Evolutionary conservation across 2,113 vertebrate genomes (phyloP).

Genomic region (Lepidothrix coronata): DNA sequence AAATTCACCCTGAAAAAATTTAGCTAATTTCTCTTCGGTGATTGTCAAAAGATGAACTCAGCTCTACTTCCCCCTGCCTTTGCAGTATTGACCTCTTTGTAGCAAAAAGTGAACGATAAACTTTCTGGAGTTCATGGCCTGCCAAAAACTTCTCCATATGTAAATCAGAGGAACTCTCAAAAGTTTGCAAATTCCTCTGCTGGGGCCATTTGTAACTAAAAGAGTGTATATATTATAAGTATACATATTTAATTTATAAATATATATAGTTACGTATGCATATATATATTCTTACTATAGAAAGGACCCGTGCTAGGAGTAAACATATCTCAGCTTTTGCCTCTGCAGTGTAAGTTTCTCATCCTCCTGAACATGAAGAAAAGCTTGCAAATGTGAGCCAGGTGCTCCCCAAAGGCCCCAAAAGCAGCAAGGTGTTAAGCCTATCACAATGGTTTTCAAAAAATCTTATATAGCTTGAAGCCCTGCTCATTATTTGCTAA

Average conservation of each 20-base stretch:
- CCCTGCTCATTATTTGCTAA: not conserved
- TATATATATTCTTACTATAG: not conserved
- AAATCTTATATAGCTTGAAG: not conserved
- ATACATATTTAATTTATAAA: not conserved
- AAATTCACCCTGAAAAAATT: not conserved
- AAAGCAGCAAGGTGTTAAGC: not conserved
- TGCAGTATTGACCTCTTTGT: not conserved
- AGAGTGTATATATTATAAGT: not conserved
- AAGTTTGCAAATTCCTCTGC: not conserved
- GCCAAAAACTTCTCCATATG: not conserved
- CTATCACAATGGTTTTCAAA: not conserved
- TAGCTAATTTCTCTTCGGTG: not conserved
- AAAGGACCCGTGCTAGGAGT: not conserved
- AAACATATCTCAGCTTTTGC: not conserved
- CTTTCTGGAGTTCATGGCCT: not conserved
- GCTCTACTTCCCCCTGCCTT: not conserved
- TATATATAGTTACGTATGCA: not conserved
- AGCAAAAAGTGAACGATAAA: not conserved
- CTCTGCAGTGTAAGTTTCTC: not conserved
- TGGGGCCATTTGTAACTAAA: not conserved
- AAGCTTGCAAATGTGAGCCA: not conserved
- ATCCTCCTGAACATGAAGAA: not conserved
- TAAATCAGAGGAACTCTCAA: not conserved
- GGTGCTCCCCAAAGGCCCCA: not conserved
- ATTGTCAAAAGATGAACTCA: not conserved